phyloP scores from a whole-genome alignment of 2,888 invertebrate species.

The Oligia strigilis region DNA sequence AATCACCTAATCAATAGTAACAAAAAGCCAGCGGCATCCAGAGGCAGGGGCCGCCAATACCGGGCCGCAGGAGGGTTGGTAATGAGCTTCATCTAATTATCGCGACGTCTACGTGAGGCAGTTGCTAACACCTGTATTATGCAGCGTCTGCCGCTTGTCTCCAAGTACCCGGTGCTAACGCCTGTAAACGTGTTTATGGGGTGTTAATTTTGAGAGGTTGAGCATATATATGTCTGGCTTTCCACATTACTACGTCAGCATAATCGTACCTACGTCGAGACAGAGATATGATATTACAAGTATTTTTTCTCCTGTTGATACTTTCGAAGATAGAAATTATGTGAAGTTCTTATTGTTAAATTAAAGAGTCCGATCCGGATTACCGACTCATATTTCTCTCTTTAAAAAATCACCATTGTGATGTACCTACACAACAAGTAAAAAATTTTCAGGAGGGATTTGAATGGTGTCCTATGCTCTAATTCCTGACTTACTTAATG shows the following conservation, averaged over 20 bases:
- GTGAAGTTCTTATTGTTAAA: background rate
- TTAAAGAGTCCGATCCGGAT: background rate
- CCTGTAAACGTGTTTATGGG: conserved; percentile 47
- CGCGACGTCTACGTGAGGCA: conserved; percentile 72
- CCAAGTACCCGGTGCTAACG: conserved; percentile 29
- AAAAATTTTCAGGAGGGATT: background rate
- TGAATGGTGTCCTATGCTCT: background rate
- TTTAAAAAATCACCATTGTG: background rate
- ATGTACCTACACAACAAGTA: background rate
- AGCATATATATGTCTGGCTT: conserved; percentile 1
- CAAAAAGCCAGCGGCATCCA: conserved; percentile 48
- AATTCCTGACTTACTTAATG: too few relatives aligned
- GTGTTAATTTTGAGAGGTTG: conserved; percentile 49
- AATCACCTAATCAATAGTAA: conserved; percentile 62
- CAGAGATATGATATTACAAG: background rate
- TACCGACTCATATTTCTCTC: background rate
- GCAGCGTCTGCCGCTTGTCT: conserved; percentile 58
- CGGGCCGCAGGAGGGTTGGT: conserved; percentile 66
- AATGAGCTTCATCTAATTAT: conserved; percentile 81
- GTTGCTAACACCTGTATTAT: conserved; percentile 79
- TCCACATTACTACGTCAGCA: background rate
- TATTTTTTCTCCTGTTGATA: background rate
- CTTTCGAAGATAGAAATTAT: background rate
- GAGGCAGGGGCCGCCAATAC: conserved; percentile 66
- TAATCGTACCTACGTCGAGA: background rate